Conservation (phyloP, 92 coral and sea anemone species). For the Zoanthus gigantus region DNA sequence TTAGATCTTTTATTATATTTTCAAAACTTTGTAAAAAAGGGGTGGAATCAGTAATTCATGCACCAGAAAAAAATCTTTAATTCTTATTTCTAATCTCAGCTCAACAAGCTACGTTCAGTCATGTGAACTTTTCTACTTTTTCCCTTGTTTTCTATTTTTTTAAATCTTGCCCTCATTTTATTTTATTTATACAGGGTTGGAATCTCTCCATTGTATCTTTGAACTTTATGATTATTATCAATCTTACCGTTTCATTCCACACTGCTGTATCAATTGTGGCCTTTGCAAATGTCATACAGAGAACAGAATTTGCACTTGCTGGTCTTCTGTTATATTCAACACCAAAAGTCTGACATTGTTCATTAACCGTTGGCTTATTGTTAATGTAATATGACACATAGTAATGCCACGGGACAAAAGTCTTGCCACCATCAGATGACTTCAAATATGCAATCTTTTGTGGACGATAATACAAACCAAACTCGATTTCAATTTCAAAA, state of each 20-base stretch:
- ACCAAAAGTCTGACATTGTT: conserved; percentile 74
- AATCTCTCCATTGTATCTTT: too few species aligned
- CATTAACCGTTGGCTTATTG: conserved; percentile 28
- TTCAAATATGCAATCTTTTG: conserved; percentile 79
- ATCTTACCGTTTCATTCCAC: conserved; percentile 44
- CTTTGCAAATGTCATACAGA: conserved; percentile 72
- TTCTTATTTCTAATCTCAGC: too few species aligned
- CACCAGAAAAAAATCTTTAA: too few species aligned
- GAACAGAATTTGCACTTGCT: conserved; percentile 59
- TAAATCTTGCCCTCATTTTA: too few species aligned
- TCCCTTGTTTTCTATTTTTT: too few species aligned
- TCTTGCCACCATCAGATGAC: conserved; percentile 70
- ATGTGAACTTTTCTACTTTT: too few species aligned
- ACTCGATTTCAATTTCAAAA: conserved; percentile 68
- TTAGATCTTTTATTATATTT: too few species aligned
- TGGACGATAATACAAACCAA: conserved; percentile 92
- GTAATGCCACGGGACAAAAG: conserved; percentile 82
- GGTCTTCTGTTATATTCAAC: conserved; percentile 42
- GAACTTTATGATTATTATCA: too few species aligned
- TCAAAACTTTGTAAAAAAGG: too few species aligned
- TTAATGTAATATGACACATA: conserved; percentile 66
- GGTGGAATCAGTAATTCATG: too few species aligned
- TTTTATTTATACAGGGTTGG: too few species aligned
- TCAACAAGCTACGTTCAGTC: too few species aligned
- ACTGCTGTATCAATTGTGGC: conserved; percentile 38